Evolutionary conservation across 2,888 invertebrate genomes (phyloP).

Genomic region (Malthinus seriepunctatus): DNA sequence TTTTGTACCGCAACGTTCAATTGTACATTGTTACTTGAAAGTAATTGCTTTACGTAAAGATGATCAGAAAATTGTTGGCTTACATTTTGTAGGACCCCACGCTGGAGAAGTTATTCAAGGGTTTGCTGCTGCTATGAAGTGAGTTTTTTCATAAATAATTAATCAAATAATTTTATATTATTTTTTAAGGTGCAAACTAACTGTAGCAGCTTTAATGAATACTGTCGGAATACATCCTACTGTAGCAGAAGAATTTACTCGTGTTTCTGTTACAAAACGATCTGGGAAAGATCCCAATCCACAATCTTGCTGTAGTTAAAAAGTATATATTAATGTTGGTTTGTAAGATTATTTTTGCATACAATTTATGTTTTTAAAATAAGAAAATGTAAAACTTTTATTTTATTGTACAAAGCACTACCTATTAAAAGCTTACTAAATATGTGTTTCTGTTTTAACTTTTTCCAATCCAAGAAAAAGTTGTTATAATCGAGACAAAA

Average conservation of each 20-base stretch:
- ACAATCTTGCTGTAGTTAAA: conserved; percentile 93
- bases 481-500: too few relatives aligned
- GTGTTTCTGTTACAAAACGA: conserved; percentile 86
- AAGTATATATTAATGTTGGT: too few relatives aligned
- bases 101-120: conserved; percentile 96
- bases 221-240: conserved; percentile 95
- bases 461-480: too few relatives aligned
- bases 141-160: neutral
- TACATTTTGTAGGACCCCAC: conserved; percentile 89
- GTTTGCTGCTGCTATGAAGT: conserved; percentile 88
- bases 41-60: conserved; percentile 69
- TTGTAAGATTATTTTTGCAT: too few relatives aligned
- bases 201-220: conserved; percentile 75
- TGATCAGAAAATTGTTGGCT: conserved; percentile 78
- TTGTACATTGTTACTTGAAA: conserved; percentile 90
- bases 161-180: neutral
- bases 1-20: conserved; percentile 86
- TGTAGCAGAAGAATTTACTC: conserved; percentile 90
- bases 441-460: too few relatives aligned
- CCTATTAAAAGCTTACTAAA: too few relatives aligned
- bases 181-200: conserved; percentile 69
- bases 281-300: conserved; percentile 88
- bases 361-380: too few relatives aligned
- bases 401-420: too few relatives aligned
- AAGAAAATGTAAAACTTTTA: too few relatives aligned